Evolutionary conservation across 2,888 invertebrate species (phyloP).

Genomic region (Dolichomitus sp.): DNA sequence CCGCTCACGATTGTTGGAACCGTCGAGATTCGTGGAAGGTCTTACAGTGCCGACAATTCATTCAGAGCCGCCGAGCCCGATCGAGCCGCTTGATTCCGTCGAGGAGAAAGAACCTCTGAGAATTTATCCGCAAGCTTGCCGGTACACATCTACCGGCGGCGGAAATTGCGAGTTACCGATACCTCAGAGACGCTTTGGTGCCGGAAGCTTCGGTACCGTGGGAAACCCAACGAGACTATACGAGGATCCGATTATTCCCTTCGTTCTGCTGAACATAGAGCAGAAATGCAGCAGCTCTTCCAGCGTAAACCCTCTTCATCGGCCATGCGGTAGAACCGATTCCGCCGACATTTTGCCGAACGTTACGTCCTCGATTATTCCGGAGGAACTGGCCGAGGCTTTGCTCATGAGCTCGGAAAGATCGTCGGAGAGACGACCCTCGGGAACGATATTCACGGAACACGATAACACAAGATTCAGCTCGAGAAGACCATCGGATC

Average conservation of each 20-base stretch:
- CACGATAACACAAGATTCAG: conserved; percentile 81
- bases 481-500: conserved; percentile 82
- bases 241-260: conserved; percentile 78
- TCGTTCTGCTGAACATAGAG: conserved; percentile 80
- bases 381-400: conserved; percentile 74
- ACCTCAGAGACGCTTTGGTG: conserved; percentile 9
- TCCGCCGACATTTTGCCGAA: neutral
- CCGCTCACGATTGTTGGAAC: conserved; percentile 71
- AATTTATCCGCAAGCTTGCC: conserved; percentile 12
- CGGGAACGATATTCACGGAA: conserved; percentile 79
- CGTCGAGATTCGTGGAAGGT: conserved; percentile 72
- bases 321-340: neutral
- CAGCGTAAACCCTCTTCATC: conserved; percentile 5
- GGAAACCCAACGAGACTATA: conserved; percentile 77
- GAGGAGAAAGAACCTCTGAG: conserved; percentile 69
- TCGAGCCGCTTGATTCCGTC: conserved; percentile 77
- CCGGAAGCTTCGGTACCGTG: conserved; percentile 13
- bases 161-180: conserved; percentile 3
- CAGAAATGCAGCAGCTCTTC: conserved; percentile 70
- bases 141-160: neutral
- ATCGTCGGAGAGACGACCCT: conserved; percentile 68
- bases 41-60: conserved; percentile 79
- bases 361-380: conserved; percentile 59
- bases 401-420: conserved; percentile 71
- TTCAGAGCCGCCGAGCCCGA: conserved; percentile 83